These are phyloP conservation scores for Lates japonicus DNA, from an alignment of 2,797 vertebrate genomes.

Conservation along the genomic window DNA sequence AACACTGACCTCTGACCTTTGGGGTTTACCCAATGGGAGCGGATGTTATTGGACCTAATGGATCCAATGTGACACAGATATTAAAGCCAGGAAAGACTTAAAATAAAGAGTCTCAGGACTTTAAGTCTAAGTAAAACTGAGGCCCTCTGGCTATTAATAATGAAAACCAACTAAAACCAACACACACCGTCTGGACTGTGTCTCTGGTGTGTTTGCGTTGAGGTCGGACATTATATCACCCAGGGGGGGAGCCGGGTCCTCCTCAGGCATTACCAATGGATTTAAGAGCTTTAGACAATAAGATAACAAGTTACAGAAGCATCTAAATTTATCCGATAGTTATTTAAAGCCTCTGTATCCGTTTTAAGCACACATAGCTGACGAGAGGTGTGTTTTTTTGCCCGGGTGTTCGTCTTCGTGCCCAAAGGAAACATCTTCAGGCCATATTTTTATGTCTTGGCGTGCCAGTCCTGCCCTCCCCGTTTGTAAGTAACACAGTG, in stretches of 20 bases:
- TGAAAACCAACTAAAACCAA: constrained; percentile 41
- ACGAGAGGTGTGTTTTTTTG: not conserved
- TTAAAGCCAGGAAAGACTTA: constrained; percentile 27
- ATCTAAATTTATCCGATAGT: not conserved
- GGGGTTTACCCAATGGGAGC: constrained; percentile 48
- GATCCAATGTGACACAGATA: constrained; percentile 64
- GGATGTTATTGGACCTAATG: constrained; percentile 80
- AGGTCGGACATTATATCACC: not conserved
- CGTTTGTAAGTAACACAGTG: not conserved
- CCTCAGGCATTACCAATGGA: constrained; percentile 7
- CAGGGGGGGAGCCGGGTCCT: not conserved
- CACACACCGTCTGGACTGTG: constrained; percentile 16
- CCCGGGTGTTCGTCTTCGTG: not conserved
- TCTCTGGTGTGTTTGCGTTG: not conserved
- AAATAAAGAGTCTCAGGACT: constrained; percentile 3
- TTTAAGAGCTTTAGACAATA: not conserved
- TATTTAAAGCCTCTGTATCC: not conserved
- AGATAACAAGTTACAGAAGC: not conserved
- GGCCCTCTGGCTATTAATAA: constrained; percentile 42
- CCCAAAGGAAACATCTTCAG: constrained; percentile 1
- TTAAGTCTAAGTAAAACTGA: constrained; percentile 19
- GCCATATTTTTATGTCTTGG: not conserved
- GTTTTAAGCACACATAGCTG: not conserved
- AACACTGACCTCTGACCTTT: constrained; percentile 63
- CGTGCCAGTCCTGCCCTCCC: constrained; percentile 20